phyloP scores from a whole-genome alignment of 2,113 vertebrate genomes.

The Crotalus horridus region DNA sequence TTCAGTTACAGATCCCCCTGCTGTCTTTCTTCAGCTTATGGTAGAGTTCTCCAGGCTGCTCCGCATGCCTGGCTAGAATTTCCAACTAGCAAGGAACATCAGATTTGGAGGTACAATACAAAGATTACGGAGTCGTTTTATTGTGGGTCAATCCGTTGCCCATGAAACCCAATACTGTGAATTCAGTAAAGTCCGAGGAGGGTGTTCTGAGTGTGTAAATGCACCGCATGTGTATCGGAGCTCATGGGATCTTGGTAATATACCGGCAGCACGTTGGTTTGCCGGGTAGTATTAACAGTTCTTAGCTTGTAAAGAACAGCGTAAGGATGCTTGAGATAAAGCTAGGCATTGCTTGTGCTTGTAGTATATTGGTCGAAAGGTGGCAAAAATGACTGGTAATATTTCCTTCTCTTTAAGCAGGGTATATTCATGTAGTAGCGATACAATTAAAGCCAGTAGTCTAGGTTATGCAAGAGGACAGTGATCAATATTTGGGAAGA shows the following conservation, averaged over 20 bases:
- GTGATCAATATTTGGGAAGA: background rate
- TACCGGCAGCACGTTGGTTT: background rate
- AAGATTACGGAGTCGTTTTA: background rate
- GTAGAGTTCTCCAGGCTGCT: background rate
- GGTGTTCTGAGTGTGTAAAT: background rate
- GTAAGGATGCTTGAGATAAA: background rate
- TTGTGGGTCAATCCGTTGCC: background rate
- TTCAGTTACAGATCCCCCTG: background rate
- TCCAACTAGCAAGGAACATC: background rate
- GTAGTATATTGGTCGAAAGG: background rate
- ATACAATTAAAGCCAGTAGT: background rate
- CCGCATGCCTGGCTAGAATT: background rate
- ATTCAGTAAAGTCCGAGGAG: background rate
- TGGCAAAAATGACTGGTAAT: background rate
- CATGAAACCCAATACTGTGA: background rate
- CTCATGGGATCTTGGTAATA: background rate
- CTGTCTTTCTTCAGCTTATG: background rate
- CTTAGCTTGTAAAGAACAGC: background rate
- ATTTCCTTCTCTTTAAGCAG: background rate
- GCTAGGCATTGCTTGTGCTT: background rate
- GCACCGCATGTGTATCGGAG: background rate
- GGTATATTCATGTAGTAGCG: background rate
- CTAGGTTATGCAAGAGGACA: background rate
- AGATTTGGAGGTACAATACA: background rate
- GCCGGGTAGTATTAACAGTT: background rate